phyloP scores from a whole-genome alignment of 2,797 vertebrate species.

The Pitangus sulphuratus region DNA sequence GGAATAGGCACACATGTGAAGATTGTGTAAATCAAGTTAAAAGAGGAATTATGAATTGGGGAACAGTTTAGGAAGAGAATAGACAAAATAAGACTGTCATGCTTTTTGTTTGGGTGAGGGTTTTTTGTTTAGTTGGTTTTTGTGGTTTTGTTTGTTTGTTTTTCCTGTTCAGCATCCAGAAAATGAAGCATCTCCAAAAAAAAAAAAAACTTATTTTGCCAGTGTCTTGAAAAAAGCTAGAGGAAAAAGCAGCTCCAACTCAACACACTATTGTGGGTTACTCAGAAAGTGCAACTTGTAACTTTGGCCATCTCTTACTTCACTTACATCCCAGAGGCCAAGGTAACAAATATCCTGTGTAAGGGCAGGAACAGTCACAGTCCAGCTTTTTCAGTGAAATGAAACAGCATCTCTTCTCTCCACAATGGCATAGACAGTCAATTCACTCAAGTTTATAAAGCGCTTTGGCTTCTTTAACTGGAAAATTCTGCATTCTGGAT shows the following conservation, averaged over 20 bases:
- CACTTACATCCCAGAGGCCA: neutral
- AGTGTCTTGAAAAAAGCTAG: neutral
- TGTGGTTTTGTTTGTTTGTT: too few relatives aligned
- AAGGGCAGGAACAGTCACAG: neutral
- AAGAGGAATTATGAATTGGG: neutral
- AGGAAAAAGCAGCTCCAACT: neutral
- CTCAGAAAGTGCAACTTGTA: neutral
- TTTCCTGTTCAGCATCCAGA: neutral
- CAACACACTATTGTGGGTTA: neutral
- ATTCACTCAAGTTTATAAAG: neutral
- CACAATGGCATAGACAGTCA: accelerated
- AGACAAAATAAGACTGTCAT: neutral
- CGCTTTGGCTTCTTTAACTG: neutral
- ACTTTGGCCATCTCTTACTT: neutral
- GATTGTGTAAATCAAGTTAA: neutral
- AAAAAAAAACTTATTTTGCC: neutral
- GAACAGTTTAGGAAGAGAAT: neutral
- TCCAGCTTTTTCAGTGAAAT: neutral
- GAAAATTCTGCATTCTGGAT: neutral
- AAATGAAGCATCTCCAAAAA: neutral
- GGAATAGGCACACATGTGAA: neutral
- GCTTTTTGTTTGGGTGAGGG: too few relatives aligned
- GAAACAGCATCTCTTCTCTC: neutral
- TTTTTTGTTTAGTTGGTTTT: neutral
- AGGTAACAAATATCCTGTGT: neutral